Conservation (phyloP, 2,113 vertebrate species). For the Motacilla alba region DNA sequence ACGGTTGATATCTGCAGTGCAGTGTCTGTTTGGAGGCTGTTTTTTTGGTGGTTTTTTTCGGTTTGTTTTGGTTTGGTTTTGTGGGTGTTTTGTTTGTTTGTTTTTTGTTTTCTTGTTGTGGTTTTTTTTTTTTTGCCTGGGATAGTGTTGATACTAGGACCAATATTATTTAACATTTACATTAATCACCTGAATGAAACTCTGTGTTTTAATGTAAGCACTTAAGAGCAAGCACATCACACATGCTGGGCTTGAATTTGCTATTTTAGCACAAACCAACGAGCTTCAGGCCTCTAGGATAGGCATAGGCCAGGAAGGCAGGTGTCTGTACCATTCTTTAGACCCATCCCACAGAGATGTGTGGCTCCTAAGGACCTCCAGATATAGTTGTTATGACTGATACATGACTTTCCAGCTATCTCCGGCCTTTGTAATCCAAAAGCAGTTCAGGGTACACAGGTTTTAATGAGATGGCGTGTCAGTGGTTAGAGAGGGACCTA, state of each 20-base stretch:
- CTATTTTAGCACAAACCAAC: background rate
- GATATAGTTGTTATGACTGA: background rate
- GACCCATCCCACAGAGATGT: background rate
- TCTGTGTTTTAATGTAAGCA: background rate
- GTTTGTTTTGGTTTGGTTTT: no score
- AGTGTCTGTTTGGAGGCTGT: background rate
- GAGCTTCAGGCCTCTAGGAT: background rate
- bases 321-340: background rate
- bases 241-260: background rate
- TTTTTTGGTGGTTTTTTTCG: background rate
- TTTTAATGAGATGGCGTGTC: background rate
- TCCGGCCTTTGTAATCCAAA: background rate
- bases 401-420: background rate
- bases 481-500: background rate
- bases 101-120: no score
- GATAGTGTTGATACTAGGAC: background rate
- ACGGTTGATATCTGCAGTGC: background rate
- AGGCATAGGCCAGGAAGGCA: background rate
- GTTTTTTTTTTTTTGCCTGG: background rate
- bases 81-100: no score
- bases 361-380: background rate
- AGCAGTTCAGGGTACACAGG: background rate
- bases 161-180: background rate
- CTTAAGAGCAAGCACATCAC: background rate
- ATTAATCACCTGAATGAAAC: background rate